Evolutionary conservation across 1,140 invertebrate species (phyloP), one percentile per base, ranked within the genome.

Genomic region (Elymnias hypermnestra): DNA sequence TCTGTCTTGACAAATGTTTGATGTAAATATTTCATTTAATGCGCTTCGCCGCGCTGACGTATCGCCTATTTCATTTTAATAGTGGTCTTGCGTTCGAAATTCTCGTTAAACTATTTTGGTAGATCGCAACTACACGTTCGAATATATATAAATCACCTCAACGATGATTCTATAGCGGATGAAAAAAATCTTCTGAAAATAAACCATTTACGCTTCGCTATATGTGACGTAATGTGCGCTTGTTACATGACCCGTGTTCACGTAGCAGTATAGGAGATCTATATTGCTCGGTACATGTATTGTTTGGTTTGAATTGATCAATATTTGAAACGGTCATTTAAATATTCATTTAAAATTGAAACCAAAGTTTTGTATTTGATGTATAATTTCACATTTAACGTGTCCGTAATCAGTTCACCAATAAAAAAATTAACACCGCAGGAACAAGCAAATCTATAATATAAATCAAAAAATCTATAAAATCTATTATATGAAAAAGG

Each of bases 91-190:
- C 66, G 64, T 72, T 75, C 58, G 26, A 38, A 52, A 53, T 43
- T 59, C 67, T 63, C 63, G 28, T 41, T 67, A 71, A 73, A 68
- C 71, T 79, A 75, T 79, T 76, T 76, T 41, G 51, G 58, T 65
- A 23, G 35, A 63, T 65, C 53, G 66, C 54, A 51, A 63, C 49
- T 62, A 49, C 52, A 57, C 56, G 59, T 63, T 61, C 62, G 55
- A 65, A 61, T 69, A 59, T 56, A 53, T 61, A 71, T 75, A 73
- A 73, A 75, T 74, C 73, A 72, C 63, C 72, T 73, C 63, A 63
- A 54, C 59, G 69, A 67, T 74, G 75, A 64, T 72, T 62, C 45
- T 52, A 53, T 63, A 46, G 50, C 71, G 55, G 66, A 63, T 56
- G 56, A 66, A 73, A 73, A 67, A 72, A 33, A 70, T 64, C 62